Evolutionary conservation across 2,113 vertebrate genomes (phyloP).

Genomic region (Prinia subflava): DNA sequence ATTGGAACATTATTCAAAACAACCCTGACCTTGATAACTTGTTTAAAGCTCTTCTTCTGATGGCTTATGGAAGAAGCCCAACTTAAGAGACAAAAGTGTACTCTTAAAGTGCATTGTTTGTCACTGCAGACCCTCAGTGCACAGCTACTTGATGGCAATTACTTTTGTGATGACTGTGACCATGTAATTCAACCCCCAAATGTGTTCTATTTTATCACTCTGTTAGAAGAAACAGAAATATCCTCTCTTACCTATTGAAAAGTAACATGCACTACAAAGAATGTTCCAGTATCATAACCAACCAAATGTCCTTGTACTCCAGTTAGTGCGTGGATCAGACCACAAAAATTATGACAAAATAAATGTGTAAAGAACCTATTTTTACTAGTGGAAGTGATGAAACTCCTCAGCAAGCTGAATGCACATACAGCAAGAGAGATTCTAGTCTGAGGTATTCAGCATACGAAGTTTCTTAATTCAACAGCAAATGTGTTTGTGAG

Average conservation of each 20-base stretch:
- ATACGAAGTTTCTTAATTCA: background rate
- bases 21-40: slow-evolving; percentile 58
- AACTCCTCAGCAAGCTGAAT: background rate
- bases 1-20: slow-evolving; percentile 43
- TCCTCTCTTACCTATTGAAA: slow-evolving; percentile 54
- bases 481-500: background rate
- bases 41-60: slow-evolving; percentile 46
- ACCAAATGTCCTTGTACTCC: slow-evolving; percentile 55
- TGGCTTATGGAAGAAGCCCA: slow-evolving; percentile 49
- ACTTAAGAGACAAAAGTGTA: slow-evolving; percentile 63
- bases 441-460: background rate
- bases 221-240: slow-evolving; percentile 54
- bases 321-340: background rate
- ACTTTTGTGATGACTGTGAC: slow-evolving; percentile 56
- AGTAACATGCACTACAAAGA: slow-evolving; percentile 38
- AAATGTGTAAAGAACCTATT: background rate
- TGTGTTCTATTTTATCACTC: slow-evolving; percentile 64
- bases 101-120: slow-evolving; percentile 42
- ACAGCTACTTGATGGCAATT: slow-evolving; percentile 50
- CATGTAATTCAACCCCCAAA: slow-evolving; percentile 59
- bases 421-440: background rate
- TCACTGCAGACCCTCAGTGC: slow-evolving; percentile 9
- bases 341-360: slow-evolving; percentile 49
- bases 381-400: slow-evolving; percentile 50
- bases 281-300: background rate